Conservation (phyloP, 2,113 vertebrate genomes). For the Ophiodon elongatus region DNA sequence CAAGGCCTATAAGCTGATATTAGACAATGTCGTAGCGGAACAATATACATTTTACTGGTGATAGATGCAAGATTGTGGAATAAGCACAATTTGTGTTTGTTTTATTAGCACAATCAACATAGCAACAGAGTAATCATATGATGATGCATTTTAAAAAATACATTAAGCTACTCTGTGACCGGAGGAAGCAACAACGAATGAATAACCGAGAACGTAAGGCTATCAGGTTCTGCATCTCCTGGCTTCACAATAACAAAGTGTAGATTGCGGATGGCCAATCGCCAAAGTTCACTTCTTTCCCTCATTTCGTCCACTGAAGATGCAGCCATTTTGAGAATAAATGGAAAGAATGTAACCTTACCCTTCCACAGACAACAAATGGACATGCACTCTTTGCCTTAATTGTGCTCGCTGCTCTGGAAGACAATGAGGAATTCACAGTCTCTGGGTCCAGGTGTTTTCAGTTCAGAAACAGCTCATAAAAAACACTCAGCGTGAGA, state of each 20-base stretch:
- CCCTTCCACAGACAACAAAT: conserved; percentile 61
- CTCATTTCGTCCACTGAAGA: conserved; percentile 31
- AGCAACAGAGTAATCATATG: not conserved
- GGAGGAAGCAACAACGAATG: not conserved
- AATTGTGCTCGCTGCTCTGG: conserved; percentile 58
- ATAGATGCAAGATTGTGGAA: not conserved
- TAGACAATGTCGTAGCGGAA: not conserved
- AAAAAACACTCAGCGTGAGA: conserved; percentile 62
- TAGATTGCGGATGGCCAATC: not conserved
- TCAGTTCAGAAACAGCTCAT: conserved; percentile 72
- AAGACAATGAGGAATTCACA: conserved; percentile 70
- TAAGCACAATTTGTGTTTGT: not conserved
- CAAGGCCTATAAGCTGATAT: not conserved
- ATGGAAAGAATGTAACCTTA: conserved; percentile 55
- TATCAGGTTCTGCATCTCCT: not conserved
- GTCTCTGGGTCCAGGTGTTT: conserved; percentile 74
- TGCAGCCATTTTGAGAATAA: conserved; percentile 54
- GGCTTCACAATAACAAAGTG: not conserved
- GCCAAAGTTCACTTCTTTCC: conserved; percentile 9
- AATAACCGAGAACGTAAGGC: not conserved
- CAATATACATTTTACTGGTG: not conserved
- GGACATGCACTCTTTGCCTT: conserved; percentile 41
- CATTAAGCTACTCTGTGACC: not conserved
- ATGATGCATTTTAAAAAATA: not conserved
- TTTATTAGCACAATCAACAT: not conserved